These are phyloP conservation scores for Pteria penguin DNA, from an alignment of 2,888 invertebrate genomes.

Conservation along the genomic window DNA sequence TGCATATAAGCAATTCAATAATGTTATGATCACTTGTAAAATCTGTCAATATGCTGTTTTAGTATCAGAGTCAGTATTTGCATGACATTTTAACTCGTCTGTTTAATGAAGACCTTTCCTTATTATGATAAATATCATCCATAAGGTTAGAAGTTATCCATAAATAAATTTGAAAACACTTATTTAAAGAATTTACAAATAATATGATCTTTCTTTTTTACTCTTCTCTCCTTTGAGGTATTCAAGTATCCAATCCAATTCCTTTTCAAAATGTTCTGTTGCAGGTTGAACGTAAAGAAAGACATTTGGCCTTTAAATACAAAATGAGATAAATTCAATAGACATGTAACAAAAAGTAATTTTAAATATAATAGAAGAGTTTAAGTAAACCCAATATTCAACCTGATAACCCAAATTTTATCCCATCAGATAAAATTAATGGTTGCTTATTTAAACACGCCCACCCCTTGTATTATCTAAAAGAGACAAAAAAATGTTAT, in stretches of 20 bases:
- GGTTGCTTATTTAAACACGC: no score
- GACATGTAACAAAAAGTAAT: no score
- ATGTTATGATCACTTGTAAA: conserved; percentile 8
- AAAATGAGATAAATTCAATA: no score
- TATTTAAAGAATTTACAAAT: conserved; percentile 34
- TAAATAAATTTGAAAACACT: conserved; percentile 32
- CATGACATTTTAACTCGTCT: conserved; percentile 45
- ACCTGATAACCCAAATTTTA: no score
- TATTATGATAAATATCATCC: conserved; percentile 2
- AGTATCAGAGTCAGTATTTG: conserved; percentile 27
- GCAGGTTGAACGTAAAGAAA: conserved; percentile 11
- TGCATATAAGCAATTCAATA: conserved; percentile 37
- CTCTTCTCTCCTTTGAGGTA: background rate
- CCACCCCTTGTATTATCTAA: no score
- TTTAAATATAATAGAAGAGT: no score
- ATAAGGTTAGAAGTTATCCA: conserved; percentile 24
- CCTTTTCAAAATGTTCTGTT: conserved; percentile 23
- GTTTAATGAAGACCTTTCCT: background rate
- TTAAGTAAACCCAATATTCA: no score
- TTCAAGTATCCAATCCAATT: conserved; percentile 32
- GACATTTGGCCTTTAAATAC: conserved; percentile 36
- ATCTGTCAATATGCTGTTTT: conserved; percentile 32
- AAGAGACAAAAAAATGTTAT: no score
- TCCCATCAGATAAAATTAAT: no score
- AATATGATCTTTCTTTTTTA: conserved; percentile 19